Conservation (phyloP, 2,888 invertebrate genomes). For the Adelognathus sp. region DNA sequence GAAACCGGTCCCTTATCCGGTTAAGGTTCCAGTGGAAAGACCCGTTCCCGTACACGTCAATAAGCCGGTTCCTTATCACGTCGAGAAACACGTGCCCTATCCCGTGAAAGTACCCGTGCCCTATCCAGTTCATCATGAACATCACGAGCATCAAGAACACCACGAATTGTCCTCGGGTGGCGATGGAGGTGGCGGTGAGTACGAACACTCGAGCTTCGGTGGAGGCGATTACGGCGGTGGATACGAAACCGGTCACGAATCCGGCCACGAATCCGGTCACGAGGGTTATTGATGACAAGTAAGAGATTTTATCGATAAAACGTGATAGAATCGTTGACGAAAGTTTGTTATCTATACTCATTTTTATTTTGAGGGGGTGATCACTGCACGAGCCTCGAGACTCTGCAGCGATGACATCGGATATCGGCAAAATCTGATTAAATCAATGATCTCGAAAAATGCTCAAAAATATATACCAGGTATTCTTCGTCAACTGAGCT, state of each 20-base stretch:
- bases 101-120: slow-evolving; percentile 88
- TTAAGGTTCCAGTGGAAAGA: slow-evolving; percentile 83
- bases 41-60: slow-evolving; percentile 75
- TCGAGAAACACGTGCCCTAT: slow-evolving; percentile 85
- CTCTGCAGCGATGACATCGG: background rate
- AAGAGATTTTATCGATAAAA: background rate
- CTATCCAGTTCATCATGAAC: slow-evolving; percentile 83
- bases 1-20: slow-evolving; percentile 86
- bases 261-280: slow-evolving; percentile 54
- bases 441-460: background rate
- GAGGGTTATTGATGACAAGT: slow-evolving; percentile 49
- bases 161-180: slow-evolving; percentile 60
- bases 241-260: too few species aligned
- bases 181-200: slow-evolving; percentile 50
- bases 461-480: too few species aligned
- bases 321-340: slow-evolving; percentile 12
- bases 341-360: slow-evolving; percentile 21
- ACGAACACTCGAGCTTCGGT: slow-evolving; percentile 42
- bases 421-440: background rate
- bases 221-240: slow-evolving; percentile 45
- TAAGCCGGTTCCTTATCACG: slow-evolving; percentile 75
- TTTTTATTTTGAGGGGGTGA: slow-evolving; percentile 32
- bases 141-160: slow-evolving; percentile 67
- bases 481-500: too few species aligned
- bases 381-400: slow-evolving; percentile 27